Percentiles rank a stretch among this genome's conserved stretches.
Conservation (phyloP, 1,140 invertebrate species). For the Episyrphus balteatus region DNA sequence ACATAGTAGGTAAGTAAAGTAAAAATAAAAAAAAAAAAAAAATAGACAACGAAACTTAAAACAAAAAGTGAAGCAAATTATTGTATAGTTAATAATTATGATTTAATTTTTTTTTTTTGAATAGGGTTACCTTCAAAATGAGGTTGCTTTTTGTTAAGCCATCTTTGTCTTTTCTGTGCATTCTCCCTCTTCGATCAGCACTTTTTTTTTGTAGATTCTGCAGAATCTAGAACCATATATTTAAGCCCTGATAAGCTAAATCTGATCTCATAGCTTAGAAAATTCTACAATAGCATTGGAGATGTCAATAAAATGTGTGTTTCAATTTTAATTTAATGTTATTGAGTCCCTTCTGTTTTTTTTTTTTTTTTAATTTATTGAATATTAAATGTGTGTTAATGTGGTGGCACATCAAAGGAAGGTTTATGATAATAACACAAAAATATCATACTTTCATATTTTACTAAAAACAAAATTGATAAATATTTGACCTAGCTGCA, state of each 20-base stretch:
- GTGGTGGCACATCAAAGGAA: no score
- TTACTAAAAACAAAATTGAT: no score
- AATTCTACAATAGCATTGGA: neutral
- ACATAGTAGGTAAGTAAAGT: neutral
- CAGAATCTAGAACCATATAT: conserved; percentile 70
- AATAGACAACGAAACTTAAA: neutral
- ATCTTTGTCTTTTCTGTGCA: conserved; percentile 74
- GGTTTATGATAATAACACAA: no score
- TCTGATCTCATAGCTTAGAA: neutral
- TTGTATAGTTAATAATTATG: neutral
- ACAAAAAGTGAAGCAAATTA: neutral
- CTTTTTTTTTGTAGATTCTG: conserved; percentile 94
- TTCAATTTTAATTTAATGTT: conserved; percentile 3
- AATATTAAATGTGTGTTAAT: no score
- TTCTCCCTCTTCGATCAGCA: conserved; percentile 84
- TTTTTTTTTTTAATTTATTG: conserved; percentile 11
- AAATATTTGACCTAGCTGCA: no score
- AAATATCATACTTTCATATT: no score
- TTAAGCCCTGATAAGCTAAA: conserved; percentile 28
- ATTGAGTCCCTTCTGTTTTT: conserved; percentile 5
- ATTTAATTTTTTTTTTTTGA: conserved; percentile 10
- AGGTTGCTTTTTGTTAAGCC: conserved; percentile 89
- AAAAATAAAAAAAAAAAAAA: neutral
- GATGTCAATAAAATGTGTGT: conserved; percentile 13
- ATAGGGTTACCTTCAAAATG: conserved; percentile 87